Evolutionary conservation across 2,113 vertebrate genomes (phyloP).

Genomic region (Scomber scombrus): DNA sequence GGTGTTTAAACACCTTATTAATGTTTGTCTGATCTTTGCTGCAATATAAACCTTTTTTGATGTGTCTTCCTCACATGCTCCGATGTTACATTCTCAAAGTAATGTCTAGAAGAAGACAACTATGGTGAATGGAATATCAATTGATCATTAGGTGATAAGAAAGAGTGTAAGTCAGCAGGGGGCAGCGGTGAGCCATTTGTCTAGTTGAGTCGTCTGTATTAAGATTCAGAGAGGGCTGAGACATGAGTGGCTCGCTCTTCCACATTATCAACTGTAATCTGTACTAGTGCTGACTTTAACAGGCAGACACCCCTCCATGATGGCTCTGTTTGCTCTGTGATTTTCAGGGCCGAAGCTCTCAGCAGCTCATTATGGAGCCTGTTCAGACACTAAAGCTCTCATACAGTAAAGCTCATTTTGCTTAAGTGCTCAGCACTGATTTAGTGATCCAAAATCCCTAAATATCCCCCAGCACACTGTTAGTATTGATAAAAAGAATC

Average conservation of each 20-base stretch:
- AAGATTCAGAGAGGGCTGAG: neutral
- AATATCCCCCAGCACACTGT: slow-evolving; percentile 37
- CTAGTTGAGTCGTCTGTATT: neutral
- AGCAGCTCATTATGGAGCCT: slow-evolving; percentile 48
- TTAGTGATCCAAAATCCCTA: slow-evolving; percentile 42
- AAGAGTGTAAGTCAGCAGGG: slow-evolving; percentile 19
- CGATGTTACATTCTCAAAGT: neutral
- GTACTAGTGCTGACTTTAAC: slow-evolving; percentile 26
- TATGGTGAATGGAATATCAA: neutral
- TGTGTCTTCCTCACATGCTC: no score
- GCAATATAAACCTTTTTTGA: no score
- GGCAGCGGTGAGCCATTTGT: neutral
- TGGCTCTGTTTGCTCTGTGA: slow-evolving; percentile 54
- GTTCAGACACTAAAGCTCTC: slow-evolving; percentile 45
- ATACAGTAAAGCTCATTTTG: slow-evolving; percentile 50
- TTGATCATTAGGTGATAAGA: neutral
- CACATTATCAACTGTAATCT: slow-evolving; percentile 36
- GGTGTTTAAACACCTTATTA: no score
- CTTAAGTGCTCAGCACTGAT: slow-evolving; percentile 64
- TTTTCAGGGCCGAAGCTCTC: slow-evolving; percentile 42
- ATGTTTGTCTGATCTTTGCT: no score
- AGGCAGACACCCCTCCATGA: slow-evolving; percentile 27
- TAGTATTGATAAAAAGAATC: neutral
- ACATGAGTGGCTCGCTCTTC: neutral
- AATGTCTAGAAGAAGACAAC: neutral